Percentiles rank a stretch among this genome's conserved stretches.
These are phyloP conservation scores for Anabacerthia variegaticeps DNA, from an alignment of 2,797 vertebrate genomes.

Conservation along the genomic window DNA sequence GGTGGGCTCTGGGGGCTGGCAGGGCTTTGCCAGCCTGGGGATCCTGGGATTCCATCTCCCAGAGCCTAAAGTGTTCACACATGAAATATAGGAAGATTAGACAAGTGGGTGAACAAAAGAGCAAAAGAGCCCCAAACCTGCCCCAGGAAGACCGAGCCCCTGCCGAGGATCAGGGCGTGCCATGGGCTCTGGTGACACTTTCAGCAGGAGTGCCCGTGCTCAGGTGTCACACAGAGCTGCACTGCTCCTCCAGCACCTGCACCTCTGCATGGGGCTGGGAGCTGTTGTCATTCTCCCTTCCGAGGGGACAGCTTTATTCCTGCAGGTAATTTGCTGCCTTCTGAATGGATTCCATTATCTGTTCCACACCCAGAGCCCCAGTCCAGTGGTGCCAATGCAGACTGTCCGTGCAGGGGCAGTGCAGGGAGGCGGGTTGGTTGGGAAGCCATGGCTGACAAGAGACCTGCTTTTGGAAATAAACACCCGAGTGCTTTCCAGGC, in stretches of 20 bases:
- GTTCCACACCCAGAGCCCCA: neutral
- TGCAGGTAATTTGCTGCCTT: neutral
- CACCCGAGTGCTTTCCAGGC: accelerated
- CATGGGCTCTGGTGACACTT: neutral
- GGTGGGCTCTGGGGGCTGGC: neutral
- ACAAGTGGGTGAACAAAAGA: neutral
- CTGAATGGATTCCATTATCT: neutral
- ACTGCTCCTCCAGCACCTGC: neutral
- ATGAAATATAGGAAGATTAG: no score
- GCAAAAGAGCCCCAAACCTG: neutral
- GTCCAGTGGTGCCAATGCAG: accelerated
- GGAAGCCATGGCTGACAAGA: neutral
- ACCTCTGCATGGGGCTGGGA: accelerated
- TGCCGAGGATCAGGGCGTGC: neutral
- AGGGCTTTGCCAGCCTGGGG: neutral
- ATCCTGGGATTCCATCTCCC: no score
- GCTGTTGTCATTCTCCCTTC: accelerated
- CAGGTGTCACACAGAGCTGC: accelerated
- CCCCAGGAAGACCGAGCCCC: neutral
- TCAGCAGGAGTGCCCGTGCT: accelerated
- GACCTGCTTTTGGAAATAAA: no score
- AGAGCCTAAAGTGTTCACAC: accelerated
- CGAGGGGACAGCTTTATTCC: neutral
- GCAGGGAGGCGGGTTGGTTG: neutral
- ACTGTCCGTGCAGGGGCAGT: accelerated